Evolutionary conservation across 1,140 invertebrate species (phyloP).

Genomic region (Laupala kohalensis): DNA sequence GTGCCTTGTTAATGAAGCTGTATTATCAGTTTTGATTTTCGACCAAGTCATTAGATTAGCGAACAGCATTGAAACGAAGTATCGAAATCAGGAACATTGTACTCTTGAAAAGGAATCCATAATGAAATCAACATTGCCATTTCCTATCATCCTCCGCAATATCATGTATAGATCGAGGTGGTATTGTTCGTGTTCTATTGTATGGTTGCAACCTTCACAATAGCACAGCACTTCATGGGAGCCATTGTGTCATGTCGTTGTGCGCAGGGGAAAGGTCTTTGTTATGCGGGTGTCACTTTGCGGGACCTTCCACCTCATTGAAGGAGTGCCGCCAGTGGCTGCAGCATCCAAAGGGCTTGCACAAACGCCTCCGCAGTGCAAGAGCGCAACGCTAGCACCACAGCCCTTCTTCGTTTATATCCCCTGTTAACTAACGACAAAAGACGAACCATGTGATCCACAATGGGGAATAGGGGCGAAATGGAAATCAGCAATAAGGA

Average conservation of each 20-base stretch:
- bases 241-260: background rate
- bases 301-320: background rate
- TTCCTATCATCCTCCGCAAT: background rate
- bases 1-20: too few species aligned
- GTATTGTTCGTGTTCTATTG: background rate
- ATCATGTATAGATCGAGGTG: background rate
- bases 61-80: too few species aligned
- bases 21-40: too few species aligned
- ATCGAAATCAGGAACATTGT: too few species aligned
- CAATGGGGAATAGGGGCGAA: too few species aligned
- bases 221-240: background rate
- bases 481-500: too few species aligned
- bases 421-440: background rate
- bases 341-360: background rate
- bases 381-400: background rate
- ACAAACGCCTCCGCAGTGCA: background rate
- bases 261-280: background rate
- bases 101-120: too few species aligned
- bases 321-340: background rate
- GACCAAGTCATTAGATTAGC: too few species aligned
- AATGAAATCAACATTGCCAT: background rate
- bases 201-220: background rate
- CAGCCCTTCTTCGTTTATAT: background rate
- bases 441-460: background rate
- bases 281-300: background rate